These are phyloP conservation scores for Hemibates koningsi DNA, from an alignment of 2,113 vertebrate genomes.

Conservation along the genomic window DNA sequence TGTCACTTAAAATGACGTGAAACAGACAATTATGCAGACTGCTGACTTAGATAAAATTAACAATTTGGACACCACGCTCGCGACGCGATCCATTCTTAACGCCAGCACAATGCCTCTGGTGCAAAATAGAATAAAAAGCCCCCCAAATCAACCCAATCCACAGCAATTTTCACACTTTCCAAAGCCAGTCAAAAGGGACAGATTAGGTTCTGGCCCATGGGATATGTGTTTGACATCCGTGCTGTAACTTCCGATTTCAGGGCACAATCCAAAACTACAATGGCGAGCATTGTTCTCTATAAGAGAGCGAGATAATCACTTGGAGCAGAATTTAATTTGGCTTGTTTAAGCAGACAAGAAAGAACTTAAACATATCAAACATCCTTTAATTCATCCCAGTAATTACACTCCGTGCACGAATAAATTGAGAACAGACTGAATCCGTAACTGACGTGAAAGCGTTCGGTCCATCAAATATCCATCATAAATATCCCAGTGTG, in stretches of 20 bases:
- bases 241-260: neutral
- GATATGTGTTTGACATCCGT: neutral
- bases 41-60: neutral
- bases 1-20: neutral
- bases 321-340: neutral
- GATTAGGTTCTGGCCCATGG: neutral
- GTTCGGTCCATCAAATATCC: slow-evolving; percentile 30
- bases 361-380: neutral
- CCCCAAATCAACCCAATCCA: neutral
- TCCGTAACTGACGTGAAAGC: slow-evolving; percentile 4
- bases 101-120: neutral
- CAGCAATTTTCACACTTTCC: neutral
- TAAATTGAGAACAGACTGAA: neutral
- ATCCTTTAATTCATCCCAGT: neutral
- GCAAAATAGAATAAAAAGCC: neutral
- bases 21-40: neutral
- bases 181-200: neutral
- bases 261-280: neutral
- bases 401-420: neutral
- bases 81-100: neutral
- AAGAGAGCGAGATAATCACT: neutral
- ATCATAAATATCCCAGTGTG: slow-evolving; percentile 38
- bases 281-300: neutral
- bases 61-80: neutral
- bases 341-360: neutral